Evolutionary conservation across 2,888 invertebrate genomes (phyloP), one percentile per base, ranked within the genome.

Genomic region (Diaprepes abbreviatus): DNA sequence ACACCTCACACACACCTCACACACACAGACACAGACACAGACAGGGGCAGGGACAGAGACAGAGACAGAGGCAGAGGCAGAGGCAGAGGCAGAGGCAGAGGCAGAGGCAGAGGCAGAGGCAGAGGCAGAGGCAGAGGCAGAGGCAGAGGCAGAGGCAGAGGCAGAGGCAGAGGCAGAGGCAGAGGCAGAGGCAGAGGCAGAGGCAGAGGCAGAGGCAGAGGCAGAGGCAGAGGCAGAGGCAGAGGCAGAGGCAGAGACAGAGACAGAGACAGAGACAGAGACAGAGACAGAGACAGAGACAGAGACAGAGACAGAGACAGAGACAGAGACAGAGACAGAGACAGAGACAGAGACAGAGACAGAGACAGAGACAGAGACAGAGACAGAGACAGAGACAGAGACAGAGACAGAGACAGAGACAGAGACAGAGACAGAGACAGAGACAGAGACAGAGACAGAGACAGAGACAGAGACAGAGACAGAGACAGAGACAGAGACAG

Each of bases 231-330:
- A 50, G 60, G 48, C 28, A 17, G 60, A 50, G 60, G 48, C 28
- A 17, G 60, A 50, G 60, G 48, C 28, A 17, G 60, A 50, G 60
- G 48, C 28, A 17, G 60, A 50, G 60, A 60, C 28, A 17, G 60
- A 50, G 60, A 60, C 28, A 17, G 60, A 50, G 60, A 60, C 28
- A 17, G 50, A 50, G 60, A 60, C 28, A 17, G 60, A 50, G 60
- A 60, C 28, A 17, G 60, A 50, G 60, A 60, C 28, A 17, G 60
- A 50, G 60, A 60, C n/a, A n/a, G n/a, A 50, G 60, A 60, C 28
- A 17, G 60, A 50, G 60, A 60, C 28, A 17, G 60, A 50, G 60
- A 60, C 28, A 17, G 60, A 50, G 60, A 60, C 28, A 17, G 60
- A 50, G 48, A 60, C 28, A 17, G 60, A 50, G 60, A 60, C 10